Conservation (phyloP, 2,797 vertebrate species). For the Mormyrus hasselquistii region DNA sequence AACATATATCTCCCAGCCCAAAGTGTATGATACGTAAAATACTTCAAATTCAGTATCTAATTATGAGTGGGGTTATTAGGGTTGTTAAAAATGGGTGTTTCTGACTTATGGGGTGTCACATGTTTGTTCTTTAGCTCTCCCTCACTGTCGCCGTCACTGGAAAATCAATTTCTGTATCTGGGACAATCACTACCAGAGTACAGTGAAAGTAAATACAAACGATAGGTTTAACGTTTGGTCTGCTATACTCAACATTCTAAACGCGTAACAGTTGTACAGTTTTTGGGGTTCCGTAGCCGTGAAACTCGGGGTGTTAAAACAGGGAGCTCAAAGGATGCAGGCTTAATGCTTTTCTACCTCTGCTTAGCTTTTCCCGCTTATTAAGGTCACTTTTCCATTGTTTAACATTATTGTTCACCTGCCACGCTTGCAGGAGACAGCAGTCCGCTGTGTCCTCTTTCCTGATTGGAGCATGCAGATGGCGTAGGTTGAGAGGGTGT, state of each 20-base stretch:
- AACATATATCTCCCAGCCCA: background rate
- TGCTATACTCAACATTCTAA: background rate
- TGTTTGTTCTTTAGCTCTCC: background rate
- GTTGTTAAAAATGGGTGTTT: background rate
- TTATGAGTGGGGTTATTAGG: background rate
- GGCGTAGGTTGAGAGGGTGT: conserved; percentile 77
- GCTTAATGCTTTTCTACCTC: background rate
- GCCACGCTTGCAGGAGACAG: conserved; percentile 49
- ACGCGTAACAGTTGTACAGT: background rate
- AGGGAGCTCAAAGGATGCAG: background rate
- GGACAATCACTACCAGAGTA: background rate
- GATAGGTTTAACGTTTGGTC: background rate
- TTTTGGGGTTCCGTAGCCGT: background rate
- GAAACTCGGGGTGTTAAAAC: background rate
- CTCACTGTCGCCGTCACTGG: background rate
- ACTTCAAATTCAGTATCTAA: background rate
- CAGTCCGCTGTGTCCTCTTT: conserved; percentile 63
- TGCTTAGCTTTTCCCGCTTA: background rate
- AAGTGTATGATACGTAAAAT: background rate
- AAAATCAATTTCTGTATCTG: conserved; percentile 1
- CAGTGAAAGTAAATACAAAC: background rate
- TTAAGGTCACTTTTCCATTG: conserved; percentile 31
- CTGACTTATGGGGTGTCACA: background rate
- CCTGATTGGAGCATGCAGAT: conserved; percentile 50
- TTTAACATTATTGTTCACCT: conserved; percentile 33